phyloP scores from a whole-genome alignment of 2,113 vertebrate species.

The Plestiodon gilberti region DNA sequence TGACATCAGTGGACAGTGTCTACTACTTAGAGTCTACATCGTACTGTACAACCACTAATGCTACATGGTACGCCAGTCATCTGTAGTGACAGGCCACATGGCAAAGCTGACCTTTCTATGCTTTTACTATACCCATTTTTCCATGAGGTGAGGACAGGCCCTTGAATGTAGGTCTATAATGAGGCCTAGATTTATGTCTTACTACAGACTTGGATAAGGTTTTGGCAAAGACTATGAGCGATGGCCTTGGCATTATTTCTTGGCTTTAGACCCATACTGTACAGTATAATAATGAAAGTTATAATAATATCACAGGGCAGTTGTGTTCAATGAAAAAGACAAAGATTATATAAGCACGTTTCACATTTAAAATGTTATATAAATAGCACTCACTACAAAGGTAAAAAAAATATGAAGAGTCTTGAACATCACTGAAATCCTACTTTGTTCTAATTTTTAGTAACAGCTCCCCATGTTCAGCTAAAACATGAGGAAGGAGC shows the following conservation, averaged over 20 bases:
- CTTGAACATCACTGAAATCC: not conserved
- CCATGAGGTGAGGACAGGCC: not conserved
- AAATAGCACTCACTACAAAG: not conserved
- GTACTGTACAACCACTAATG: not conserved
- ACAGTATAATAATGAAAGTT: not conserved
- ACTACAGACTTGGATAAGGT: not conserved
- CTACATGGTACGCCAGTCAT: not conserved
- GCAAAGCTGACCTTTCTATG: not conserved
- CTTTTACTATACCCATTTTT: not conserved
- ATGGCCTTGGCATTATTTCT: not conserved
- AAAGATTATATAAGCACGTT: not conserved
- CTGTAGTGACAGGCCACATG: not conserved
- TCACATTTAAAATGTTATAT: not conserved
- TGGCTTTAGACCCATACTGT: not conserved
- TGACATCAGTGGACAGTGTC: not conserved
- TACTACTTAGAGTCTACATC: not conserved
- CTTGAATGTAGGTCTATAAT: not conserved
- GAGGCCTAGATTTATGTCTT: not conserved
- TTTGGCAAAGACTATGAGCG: not conserved
- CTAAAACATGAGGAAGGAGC: too few relatives aligned
- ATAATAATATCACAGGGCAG: not conserved
- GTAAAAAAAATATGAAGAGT: not conserved
- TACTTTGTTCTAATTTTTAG: too few relatives aligned
- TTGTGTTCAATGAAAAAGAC: not conserved
- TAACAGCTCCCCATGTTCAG: not conserved